These are phyloP conservation scores for Meandrina meandrites DNA, from an alignment of 92 coral and sea anemone genomes.

Conservation along the genomic window DNA sequence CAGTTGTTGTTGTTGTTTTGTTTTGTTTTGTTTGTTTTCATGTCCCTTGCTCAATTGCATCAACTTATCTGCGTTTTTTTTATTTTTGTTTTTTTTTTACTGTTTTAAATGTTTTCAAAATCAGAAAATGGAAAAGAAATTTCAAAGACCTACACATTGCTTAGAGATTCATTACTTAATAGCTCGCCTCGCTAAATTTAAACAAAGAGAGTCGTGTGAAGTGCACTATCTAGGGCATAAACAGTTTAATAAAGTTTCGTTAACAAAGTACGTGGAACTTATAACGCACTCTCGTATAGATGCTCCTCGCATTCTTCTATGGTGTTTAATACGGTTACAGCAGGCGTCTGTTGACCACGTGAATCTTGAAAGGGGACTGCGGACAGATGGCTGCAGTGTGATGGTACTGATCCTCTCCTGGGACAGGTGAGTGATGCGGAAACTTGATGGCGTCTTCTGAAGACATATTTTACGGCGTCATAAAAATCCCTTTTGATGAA, in stretches of 20 bases:
- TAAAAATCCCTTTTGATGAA: conserved; percentile 54
- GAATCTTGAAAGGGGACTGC: not conserved
- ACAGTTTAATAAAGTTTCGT: not conserved
- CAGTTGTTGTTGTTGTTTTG: no score
- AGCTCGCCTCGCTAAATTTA: not conserved
- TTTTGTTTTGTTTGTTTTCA: no score
- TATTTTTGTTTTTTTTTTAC: no score
- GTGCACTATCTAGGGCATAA: not conserved
- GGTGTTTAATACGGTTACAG: not conserved
- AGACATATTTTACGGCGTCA: conserved; percentile 6
- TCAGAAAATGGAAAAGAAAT: no score
- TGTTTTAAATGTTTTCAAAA: no score
- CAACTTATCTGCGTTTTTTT: no score
- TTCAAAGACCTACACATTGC: no score
- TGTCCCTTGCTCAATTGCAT: no score
- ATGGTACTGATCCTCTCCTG: not conserved
- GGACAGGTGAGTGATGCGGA: not conserved
- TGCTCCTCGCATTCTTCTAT: not conserved
- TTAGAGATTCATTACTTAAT: no score
- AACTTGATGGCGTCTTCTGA: conserved; percentile 1
- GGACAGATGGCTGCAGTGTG: not conserved
- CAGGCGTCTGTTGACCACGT: not conserved
- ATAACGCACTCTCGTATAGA: not conserved
- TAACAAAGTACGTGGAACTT: not conserved
- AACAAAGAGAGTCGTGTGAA: not conserved